A percentile compares a stretch with the other conserved stretches of the same genome.
Conservation (phyloP, 37 sponge, comb jelly and placozoan genomes). For the Diacarnus erythraeanus region DNA sequence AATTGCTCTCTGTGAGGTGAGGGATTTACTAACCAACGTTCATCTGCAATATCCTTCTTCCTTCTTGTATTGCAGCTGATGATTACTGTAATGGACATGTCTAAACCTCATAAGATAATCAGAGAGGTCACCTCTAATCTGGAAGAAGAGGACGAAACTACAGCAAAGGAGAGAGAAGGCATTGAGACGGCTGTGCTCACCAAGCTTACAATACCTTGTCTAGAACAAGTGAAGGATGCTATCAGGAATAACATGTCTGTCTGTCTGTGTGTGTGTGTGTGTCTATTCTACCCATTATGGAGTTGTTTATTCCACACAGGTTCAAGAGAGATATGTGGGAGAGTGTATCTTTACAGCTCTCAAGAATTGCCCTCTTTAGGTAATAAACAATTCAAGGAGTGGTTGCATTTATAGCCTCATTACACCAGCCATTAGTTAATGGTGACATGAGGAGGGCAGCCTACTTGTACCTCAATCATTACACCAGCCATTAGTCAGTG, state of each 20-base stretch:
- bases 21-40: neutral
- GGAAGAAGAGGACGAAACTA: constrained; percentile 26
- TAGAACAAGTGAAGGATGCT: constrained; percentile 12
- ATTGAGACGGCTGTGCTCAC: constrained; percentile 25
- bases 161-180: constrained; percentile 15
- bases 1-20: constrained; percentile 68
- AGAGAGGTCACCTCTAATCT: constrained; percentile 6
- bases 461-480: too few species aligned
- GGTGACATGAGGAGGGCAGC: too few species aligned
- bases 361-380: constrained; percentile 69
- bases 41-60: neutral
- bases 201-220: constrained; percentile 36
- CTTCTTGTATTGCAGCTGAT: constrained; percentile 34
- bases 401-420: too few species aligned
- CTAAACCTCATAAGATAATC: neutral
- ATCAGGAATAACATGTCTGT: constrained; percentile 40
- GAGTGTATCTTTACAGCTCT: constrained; percentile 13
- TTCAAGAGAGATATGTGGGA: constrained; percentile 69
- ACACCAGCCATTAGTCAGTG: too few species aligned
- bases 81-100: constrained; percentile 36
- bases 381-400: too few species aligned
- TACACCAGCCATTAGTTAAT: too few species aligned
- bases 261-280: neutral
- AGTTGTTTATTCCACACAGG: too few species aligned
- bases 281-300: too few species aligned